Percentiles rank a stretch among this genome's conserved stretches.
Conservation (phyloP, 2,888 invertebrate genomes). For the Chloromyia formosa region DNA sequence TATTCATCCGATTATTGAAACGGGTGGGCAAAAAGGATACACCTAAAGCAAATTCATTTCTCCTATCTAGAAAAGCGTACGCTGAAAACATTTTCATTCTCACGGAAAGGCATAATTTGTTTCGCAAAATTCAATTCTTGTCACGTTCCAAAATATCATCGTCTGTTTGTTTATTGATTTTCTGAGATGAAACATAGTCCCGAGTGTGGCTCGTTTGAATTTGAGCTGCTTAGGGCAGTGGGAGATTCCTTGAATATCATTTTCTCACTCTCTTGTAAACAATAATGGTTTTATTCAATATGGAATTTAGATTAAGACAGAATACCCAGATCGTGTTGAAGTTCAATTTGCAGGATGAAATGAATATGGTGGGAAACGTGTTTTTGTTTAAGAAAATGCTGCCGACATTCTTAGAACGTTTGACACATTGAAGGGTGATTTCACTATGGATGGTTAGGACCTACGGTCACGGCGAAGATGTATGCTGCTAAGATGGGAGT, state of each 20-base stretch:
- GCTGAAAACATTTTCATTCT: constrained; percentile 29
- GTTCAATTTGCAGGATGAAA: neutral
- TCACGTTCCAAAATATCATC: constrained; percentile 42
- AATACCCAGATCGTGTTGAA: constrained; percentile 11
- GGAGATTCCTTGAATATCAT: constrained; percentile 8
- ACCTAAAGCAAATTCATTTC: constrained; percentile 23
- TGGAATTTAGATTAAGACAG: constrained; percentile 21
- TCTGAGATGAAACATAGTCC: constrained; percentile 28
- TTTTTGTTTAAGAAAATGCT: too few species aligned
- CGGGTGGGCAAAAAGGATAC: neutral
- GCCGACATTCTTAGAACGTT: too few species aligned
- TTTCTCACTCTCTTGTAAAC: constrained; percentile 9
- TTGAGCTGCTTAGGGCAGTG: constrained; percentile 4
- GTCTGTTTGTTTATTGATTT: constrained; percentile 43
- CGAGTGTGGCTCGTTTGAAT: neutral
- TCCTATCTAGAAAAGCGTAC: too few species aligned
- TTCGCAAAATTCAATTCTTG: constrained; percentile 37
- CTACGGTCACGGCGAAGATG: too few species aligned
- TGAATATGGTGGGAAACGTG: too few species aligned
- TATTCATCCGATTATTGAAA: constrained; percentile 6
- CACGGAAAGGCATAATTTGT: constrained; percentile 23
- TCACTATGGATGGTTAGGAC: too few species aligned
- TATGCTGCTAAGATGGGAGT: too few species aligned
- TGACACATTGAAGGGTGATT: too few species aligned
- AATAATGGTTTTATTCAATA: constrained; percentile 34